Percentiles rank a stretch among this genome's conserved stretches.
These are phyloP conservation scores for Pecten maximus DNA, from an alignment of 2,888 invertebrate genomes.

Conservation along the genomic window DNA sequence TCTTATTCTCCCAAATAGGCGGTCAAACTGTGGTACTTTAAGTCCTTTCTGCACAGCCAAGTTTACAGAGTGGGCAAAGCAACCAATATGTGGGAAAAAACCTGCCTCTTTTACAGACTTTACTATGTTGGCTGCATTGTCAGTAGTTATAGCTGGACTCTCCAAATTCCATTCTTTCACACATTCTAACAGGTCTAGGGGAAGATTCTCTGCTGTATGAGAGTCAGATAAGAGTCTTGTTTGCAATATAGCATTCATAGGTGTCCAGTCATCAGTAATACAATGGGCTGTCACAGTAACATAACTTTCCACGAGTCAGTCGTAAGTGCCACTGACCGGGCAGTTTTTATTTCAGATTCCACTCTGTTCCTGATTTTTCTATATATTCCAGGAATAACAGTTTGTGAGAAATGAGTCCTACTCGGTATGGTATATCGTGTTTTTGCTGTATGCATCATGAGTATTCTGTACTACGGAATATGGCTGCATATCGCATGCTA, in stretches of 20 bases:
- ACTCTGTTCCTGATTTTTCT: too few relatives aligned
- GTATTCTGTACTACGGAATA: too few relatives aligned
- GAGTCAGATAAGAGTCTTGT: constrained; percentile 45
- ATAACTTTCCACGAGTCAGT: constrained; percentile 58
- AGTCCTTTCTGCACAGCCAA: constrained; percentile 47
- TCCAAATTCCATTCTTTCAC: constrained; percentile 45
- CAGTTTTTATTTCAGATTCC: constrained; percentile 27
- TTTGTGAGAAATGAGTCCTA: too few relatives aligned
- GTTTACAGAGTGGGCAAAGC: constrained; percentile 54
- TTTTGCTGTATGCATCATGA: too few relatives aligned
- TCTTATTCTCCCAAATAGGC: constrained; percentile 48
- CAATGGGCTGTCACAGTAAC: constrained; percentile 54
- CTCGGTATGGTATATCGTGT: too few relatives aligned
- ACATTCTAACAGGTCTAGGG: constrained; percentile 41
- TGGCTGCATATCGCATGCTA: too few relatives aligned
- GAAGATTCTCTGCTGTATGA: constrained; percentile 51
- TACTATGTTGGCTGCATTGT: constrained; percentile 56
- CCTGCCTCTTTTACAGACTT: constrained; percentile 44
- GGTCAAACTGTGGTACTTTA: constrained; percentile 38
- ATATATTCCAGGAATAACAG: too few relatives aligned
- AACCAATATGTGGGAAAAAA: constrained; percentile 50
- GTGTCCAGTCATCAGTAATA: constrained; percentile 50
- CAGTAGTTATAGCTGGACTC: constrained; percentile 47
- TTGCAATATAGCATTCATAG: constrained; percentile 48
- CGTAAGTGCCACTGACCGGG: constrained; percentile 47